Evolutionary conservation across 2,888 invertebrate genomes (phyloP), one percentile per base, ranked within the genome.

Genomic region (Himalopsyche anomala): DNA sequence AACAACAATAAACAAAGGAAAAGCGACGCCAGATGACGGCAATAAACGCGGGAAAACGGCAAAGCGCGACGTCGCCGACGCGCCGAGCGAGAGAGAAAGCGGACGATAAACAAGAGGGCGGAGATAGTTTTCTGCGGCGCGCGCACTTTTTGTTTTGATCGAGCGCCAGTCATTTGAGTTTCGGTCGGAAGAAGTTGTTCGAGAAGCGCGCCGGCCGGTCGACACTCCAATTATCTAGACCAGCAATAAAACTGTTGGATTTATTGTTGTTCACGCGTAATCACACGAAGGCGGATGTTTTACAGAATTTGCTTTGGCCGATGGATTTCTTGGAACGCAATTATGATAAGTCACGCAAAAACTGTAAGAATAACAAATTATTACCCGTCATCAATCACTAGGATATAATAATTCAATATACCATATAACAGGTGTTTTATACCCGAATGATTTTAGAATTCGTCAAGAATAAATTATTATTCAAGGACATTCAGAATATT

Each of bases 61-160:
- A n/a, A 9, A 36, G n/a, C 40, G 80, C 80, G 80, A 80, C 80
- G 80, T 9, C 80, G 80, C 6, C 80, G 80, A 38, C 36, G 80
- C 80, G 42, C 80, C n/a, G 8, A n/a, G 28, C 45, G 80, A 45
- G 80, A 5, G 42, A 40, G 42, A 36, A 6, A 40, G 80, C 19
- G 42, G 36, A 6, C 80, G 28, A 38, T 6, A 38, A 51, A n/a
- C 40, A 45, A 80, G 80, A 40, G 45, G 45, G 42, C 80, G 45
- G 80, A n/a, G 42, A 62, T 62, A n/a, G 28, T 62, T 62, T 62
- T 62, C 62, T 6, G 62, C 62, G 5, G 62, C 62, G 62, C 62
- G 62, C 62, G 62, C 62, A 62, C 62, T 62, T 62, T 62, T 62
- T 62, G 62, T 62, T 62, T 62, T 62, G 62, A 62, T 62, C 62